Conservation (phyloP, 35 echinoderm and acorn worm species). For the Lytechinus variegatus region DNA sequence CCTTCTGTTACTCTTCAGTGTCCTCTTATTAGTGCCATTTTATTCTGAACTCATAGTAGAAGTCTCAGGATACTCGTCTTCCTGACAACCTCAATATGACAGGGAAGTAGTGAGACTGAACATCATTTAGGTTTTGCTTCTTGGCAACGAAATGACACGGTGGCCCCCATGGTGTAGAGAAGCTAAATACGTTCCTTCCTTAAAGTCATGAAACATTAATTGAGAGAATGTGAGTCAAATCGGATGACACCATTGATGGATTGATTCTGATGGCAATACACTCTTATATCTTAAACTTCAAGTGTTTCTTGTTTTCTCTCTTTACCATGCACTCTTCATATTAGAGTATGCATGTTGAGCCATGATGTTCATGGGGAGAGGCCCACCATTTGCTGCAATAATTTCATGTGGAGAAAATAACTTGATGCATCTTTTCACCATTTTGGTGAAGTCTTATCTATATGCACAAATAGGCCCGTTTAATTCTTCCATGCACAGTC, state of each 20-base stretch:
- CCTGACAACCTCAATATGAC: neutral
- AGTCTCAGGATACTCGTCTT: neutral
- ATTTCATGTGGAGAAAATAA: neutral
- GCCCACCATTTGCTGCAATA: neutral
- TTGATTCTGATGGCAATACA: slow-evolving; percentile 10
- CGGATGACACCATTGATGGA: slow-evolving; percentile 16
- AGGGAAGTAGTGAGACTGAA: neutral
- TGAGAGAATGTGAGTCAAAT: neutral
- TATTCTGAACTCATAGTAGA: neutral
- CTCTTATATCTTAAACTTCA: neutral
- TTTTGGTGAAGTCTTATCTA: too few relatives aligned
- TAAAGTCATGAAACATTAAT: slow-evolving; percentile 20
- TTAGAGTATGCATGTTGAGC: neutral
- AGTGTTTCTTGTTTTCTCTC: neutral
- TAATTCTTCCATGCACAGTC: too few relatives aligned
- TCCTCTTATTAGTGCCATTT: too few relatives aligned
- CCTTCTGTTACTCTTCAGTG: too few relatives aligned
- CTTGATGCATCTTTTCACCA: neutral
- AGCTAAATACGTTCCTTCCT: neutral
- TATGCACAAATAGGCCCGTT: too few relatives aligned
- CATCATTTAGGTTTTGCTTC: neutral
- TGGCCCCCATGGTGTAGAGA: neutral
- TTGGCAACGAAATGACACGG: neutral
- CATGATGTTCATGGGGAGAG: neutral
- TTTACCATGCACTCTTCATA: neutral